Evolutionary conservation across 2,113 vertebrate species (phyloP).

Genomic region (Circaetus cinerascens): DNA sequence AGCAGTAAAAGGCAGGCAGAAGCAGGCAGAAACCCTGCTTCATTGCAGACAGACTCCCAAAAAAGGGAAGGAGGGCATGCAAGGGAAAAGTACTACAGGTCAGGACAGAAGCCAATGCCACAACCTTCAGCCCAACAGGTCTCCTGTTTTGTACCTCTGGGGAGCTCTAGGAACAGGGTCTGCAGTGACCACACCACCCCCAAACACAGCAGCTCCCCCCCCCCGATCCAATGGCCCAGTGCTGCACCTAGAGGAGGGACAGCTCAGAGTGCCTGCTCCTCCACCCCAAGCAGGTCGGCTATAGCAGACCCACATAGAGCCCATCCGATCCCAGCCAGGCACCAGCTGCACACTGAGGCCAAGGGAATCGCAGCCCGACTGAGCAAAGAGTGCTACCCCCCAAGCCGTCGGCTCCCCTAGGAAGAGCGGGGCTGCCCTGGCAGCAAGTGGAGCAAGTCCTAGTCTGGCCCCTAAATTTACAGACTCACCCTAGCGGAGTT

Average conservation of each 20-base stretch:
- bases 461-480: not conserved
- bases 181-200: not conserved
- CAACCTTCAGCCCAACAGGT: not conserved
- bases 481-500: not conserved
- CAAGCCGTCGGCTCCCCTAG: fast-evolving
- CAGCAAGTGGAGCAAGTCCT: not conserved
- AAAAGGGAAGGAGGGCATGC: not conserved
- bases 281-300: not conserved
- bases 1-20: not conserved
- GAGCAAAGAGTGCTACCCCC: not conserved
- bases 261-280: not conserved
- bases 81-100: not conserved
- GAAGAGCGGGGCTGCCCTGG: not conserved
- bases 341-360: not conserved
- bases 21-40: not conserved
- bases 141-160: not conserved
- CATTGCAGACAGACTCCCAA: not conserved
- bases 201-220: not conserved
- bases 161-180: not conserved
- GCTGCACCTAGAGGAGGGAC: not conserved
- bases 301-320: not conserved
- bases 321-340: not conserved
- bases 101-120: not conserved
- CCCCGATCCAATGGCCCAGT: not conserved
- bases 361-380: not conserved